Evolutionary conservation across 2,113 vertebrate genomes (phyloP), one percentile per base, ranked within the genome.

Genomic region (Xyliphius kryptos): DNA sequence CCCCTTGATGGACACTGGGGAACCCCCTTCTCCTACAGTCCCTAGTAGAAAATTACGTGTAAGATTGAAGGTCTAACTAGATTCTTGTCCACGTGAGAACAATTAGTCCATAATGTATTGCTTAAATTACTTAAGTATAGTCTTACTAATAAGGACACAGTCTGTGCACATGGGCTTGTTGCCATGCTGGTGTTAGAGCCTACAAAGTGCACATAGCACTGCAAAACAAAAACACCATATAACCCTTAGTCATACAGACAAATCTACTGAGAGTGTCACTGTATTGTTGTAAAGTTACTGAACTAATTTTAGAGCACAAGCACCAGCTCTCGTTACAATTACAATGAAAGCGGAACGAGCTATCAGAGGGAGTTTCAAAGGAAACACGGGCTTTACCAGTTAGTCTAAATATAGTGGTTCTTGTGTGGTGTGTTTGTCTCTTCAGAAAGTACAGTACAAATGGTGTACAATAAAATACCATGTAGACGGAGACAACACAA

Each of bases 331-430:
- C 14, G 44, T 1, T n/a, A 54, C 32, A 58, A 38, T 72, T 68
- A 55, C 67, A 36, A 13, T 12, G 21, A 50, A 50, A 65, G 57
- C 57, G 47, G 49, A 69, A 69, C 54, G 16, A 46, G 51, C 38
- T 43, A 57, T 37, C 19, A 50, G 49, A 66, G 56, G n/a, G 17
- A 15, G 48, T 54, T 63, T 50, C 26, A 68, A 44, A 52, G 70
- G 66, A 72, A 72, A 58, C 52, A 53, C 14, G 7, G 20, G 38
- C 60, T 49, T 16, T 32, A 55, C 22, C 5, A 20, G n/a, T 1
- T 15, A 7, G 43, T 60, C 65, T 72, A 72, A 64, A 64, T 64
- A 68, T 72, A 68, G 60, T 5, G 37, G n/a, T 10, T 15, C 19
- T 41, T 41, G 37, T 53, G 47, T 38, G 37, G 10, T 56, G 26